A percentile compares a stretch with the other conserved stretches of the same genome.
These are phyloP conservation scores for Pteropus alecto DNA, from an alignment of 2,113 vertebrate genomes.

Conservation along the genomic window DNA sequence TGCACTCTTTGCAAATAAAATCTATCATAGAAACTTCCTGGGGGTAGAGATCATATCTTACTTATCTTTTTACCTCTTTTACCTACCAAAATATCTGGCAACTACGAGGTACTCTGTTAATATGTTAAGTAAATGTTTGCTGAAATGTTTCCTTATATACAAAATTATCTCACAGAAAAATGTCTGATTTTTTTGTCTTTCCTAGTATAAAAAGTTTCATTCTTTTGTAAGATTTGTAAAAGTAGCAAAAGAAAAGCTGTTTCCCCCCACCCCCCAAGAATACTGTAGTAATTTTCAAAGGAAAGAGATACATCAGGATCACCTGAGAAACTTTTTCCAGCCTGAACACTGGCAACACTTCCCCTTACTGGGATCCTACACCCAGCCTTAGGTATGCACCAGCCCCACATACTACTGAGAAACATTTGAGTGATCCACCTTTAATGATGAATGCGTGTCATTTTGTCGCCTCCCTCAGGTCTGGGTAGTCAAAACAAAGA, in stretches of 20 bases:
- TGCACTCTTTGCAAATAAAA: not conserved
- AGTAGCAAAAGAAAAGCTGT: not conserved
- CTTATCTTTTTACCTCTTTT: not conserved
- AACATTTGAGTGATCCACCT: not conserved
- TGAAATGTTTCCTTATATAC: not conserved
- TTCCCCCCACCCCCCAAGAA: not conserved
- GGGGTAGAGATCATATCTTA: not conserved
- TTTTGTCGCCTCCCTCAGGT: not conserved
- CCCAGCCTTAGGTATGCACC: not conserved
- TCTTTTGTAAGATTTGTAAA: constrained; percentile 16
- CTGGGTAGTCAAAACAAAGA: not conserved
- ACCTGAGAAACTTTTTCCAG: constrained; percentile 17
- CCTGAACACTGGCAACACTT: not conserved
- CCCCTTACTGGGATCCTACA: not conserved
- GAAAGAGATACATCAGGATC: not conserved
- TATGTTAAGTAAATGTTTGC: not conserved
- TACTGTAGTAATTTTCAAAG: constrained; percentile 20
- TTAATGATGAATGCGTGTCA: not conserved
- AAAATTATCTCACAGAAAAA: not conserved
- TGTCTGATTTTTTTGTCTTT: not conserved
- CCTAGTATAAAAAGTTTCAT: not conserved
- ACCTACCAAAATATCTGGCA: not conserved
- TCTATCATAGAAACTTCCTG: not conserved
- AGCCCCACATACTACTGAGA: not conserved
- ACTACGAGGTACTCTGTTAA: not conserved